phyloP scores from a whole-genome alignment of 2,797 vertebrate genomes.

The Scarus forsteni region DNA sequence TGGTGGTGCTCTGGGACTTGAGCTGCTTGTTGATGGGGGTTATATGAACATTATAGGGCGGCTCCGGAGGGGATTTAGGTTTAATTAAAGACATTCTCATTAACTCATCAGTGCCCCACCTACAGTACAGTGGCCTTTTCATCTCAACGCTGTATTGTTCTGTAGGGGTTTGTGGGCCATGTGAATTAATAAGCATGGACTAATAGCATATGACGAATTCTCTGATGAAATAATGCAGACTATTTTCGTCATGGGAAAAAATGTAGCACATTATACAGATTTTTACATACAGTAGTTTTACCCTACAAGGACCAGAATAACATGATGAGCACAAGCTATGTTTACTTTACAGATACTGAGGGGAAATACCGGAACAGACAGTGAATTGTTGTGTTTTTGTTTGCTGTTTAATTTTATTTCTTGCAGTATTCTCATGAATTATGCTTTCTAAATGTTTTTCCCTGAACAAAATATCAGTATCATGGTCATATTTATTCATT shows the following conservation, averaged over 20 bases:
- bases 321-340: too few relatives aligned
- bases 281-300: slow-evolving; percentile 11
- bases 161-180: slow-evolving; percentile 60
- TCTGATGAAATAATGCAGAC: slow-evolving; percentile 48
- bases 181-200: slow-evolving; percentile 73
- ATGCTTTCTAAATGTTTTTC: too few relatives aligned
- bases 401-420: too few relatives aligned
- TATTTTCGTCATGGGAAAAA: slow-evolving; percentile 33
- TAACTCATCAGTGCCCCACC: slow-evolving; percentile 72
- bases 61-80: slow-evolving; percentile 66
- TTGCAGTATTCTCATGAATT: too few relatives aligned
- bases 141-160: slow-evolving; percentile 68
- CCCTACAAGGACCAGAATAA: neutral
- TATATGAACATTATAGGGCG: slow-evolving; percentile 70
- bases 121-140: slow-evolving; percentile 69
- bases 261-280: slow-evolving; percentile 21
- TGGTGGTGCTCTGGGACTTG: slow-evolving; percentile 20
- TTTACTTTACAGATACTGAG: too few relatives aligned
- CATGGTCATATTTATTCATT: too few relatives aligned
- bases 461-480: too few relatives aligned
- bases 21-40: slow-evolving; percentile 59
- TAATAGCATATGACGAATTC: slow-evolving; percentile 70
- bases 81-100: slow-evolving; percentile 83
- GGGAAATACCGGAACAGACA: too few relatives aligned
- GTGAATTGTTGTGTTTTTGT: too few relatives aligned